Evolutionary conservation across 2,113 vertebrate species (phyloP).

Genomic region (Cryptomyrus ogoouensis): DNA sequence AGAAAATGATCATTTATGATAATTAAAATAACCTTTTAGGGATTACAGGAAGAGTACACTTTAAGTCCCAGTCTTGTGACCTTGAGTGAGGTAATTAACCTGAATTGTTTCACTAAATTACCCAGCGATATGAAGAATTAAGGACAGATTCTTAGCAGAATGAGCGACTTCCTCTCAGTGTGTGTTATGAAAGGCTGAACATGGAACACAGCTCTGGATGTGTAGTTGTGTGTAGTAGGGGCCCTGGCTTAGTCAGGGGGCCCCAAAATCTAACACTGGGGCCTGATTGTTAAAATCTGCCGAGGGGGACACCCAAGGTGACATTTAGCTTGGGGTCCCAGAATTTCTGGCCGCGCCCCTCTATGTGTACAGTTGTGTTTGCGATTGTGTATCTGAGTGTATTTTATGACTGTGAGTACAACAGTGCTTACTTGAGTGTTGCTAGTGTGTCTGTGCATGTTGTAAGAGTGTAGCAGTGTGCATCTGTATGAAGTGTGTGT

Average conservation of each 20-base stretch:
- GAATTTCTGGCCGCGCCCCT: background rate
- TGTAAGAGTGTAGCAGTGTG: background rate
- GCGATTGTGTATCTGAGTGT: background rate
- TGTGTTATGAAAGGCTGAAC: background rate
- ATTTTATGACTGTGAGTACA: background rate
- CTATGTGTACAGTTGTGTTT: background rate
- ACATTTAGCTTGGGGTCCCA: background rate
- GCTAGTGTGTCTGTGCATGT: background rate
- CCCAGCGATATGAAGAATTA: background rate
- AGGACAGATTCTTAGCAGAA: background rate
- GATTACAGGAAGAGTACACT: background rate
- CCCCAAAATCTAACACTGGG: background rate
- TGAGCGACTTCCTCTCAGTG: background rate
- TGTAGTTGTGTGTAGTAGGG: background rate
- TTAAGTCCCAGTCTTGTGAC: background rate
- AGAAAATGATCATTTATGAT: background rate
- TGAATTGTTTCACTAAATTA: background rate
- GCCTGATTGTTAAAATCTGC: background rate
- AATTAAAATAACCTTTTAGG: background rate
- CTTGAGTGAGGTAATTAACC: background rate
- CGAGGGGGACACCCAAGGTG: background rate
- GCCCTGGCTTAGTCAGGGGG: background rate
- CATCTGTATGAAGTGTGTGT: background rate
- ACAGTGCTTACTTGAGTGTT: background rate
- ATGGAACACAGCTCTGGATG: background rate